phyloP scores from a whole-genome alignment of 2,113 vertebrate genomes.

The Microtus richardsoni region DNA sequence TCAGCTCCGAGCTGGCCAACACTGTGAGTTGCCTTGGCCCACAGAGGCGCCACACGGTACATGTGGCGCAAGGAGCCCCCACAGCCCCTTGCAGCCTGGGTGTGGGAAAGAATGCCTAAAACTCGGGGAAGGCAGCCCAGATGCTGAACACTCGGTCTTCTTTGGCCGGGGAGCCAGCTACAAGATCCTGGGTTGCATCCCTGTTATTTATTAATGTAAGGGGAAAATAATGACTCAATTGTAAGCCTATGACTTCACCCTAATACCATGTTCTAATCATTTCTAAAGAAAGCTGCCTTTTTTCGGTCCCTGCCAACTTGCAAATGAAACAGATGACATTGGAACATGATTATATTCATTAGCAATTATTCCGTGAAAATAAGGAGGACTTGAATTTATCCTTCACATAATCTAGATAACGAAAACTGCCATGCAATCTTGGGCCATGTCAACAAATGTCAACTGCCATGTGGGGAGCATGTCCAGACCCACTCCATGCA shows the following conservation, averaged over 20 bases:
- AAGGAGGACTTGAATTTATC: slow-evolving; percentile 78
- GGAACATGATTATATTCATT: slow-evolving; percentile 86
- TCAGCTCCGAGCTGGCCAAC: not conserved
- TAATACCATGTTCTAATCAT: slow-evolving; percentile 84
- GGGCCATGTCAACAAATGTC: not conserved
- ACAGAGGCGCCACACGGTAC: not conserved
- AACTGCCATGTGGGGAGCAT: not conserved
- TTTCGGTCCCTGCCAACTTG: slow-evolving; percentile 80
- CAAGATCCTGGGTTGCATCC: slow-evolving; percentile 85
- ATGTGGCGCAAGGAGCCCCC: slow-evolving; percentile 22
- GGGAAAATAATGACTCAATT: slow-evolving; percentile 84
- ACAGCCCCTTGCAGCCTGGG: slow-evolving; percentile 66
- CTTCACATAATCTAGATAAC: slow-evolving; percentile 69
- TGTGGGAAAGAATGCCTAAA: slow-evolving; percentile 81
- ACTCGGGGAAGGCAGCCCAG: slow-evolving; percentile 80
- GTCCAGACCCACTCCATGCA: not conserved
- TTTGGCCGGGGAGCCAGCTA: slow-evolving; percentile 82
- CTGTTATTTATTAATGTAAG: slow-evolving; percentile 82
- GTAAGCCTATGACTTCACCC: slow-evolving; percentile 86
- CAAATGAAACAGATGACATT: slow-evolving; percentile 86
- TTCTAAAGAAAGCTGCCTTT: slow-evolving; percentile 82
- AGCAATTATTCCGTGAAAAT: slow-evolving; percentile 83
- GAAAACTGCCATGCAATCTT: not conserved
- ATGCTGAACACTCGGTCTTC: slow-evolving; percentile 74
- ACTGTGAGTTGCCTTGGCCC: not conserved